Conservation (phyloP, 2,113 vertebrate genomes). For the Coregonus clupeaformis region DNA sequence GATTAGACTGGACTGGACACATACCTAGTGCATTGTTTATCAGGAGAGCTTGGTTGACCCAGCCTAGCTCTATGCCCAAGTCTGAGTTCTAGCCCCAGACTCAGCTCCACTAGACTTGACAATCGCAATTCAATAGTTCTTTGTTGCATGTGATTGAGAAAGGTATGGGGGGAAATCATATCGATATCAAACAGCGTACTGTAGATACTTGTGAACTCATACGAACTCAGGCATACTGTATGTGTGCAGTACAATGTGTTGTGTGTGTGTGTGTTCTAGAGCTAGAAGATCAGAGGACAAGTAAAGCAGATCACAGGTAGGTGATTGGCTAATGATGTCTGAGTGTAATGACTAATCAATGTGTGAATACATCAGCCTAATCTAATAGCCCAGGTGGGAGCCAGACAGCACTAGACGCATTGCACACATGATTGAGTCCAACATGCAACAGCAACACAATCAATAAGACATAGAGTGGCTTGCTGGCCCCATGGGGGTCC, state of each 20-base stretch:
- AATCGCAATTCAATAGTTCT: too few relatives aligned
- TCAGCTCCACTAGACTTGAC: too few relatives aligned
- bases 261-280: not conserved
- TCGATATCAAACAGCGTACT: not conserved
- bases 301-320: conserved; percentile 75
- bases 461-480: conserved; percentile 89
- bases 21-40: too few relatives aligned
- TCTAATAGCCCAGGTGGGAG: conserved; percentile 93
- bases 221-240: not conserved
- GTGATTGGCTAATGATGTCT: conserved; percentile 92
- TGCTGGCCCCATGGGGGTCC: conserved; percentile 75
- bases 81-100: too few relatives aligned
- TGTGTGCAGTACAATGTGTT: not conserved
- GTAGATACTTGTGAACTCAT: too few relatives aligned
- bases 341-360: conserved; percentile 98
- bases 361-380: conserved; percentile 96
- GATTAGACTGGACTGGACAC: not conserved
- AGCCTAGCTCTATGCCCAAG: too few relatives aligned
- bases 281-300: conserved; percentile 61
- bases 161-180: too few relatives aligned
- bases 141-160: too few relatives aligned
- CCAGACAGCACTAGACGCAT: conserved; percentile 89
- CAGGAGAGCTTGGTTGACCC: too few relatives aligned
- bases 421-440: conserved; percentile 87
- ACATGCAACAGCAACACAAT: conserved; percentile 87